Percentiles rank a stretch among this genome's conserved stretches.
Evolutionary conservation across 1,140 invertebrate species (phyloP).

Genomic region (Tetranychus cinnabarinus): DNA sequence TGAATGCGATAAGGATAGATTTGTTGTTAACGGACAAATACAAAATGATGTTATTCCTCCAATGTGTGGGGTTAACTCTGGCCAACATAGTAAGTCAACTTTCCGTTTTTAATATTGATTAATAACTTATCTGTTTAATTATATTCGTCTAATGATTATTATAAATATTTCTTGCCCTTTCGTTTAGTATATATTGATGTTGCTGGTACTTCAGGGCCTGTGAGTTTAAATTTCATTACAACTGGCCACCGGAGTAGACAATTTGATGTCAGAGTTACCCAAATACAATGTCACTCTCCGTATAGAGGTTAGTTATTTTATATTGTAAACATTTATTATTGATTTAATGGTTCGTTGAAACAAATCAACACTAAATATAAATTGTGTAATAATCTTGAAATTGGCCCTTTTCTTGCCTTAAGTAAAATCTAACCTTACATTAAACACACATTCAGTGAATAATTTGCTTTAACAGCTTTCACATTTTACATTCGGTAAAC

Average conservation of each 20-base stretch:
- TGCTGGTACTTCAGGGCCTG: constrained; percentile 3
- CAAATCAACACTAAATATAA: too few relatives aligned
- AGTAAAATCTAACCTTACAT: too few relatives aligned
- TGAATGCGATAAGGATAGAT: constrained; percentile 8
- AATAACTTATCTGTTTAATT: background rate
- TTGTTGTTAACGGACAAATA: constrained; percentile 25
- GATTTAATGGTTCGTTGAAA: background rate
- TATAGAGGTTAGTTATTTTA: constrained; percentile 28
- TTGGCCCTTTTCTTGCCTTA: too few relatives aligned
- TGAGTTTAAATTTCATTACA: constrained; percentile 22
- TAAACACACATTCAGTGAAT: too few relatives aligned
- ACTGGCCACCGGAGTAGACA: constrained; percentile 17
- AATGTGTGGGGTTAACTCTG: constrained; percentile 45
- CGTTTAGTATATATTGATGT: constrained; percentile 37
- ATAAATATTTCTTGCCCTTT: background rate
- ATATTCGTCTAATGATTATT: constrained; percentile 4
- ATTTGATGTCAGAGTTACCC: constrained; percentile 11
- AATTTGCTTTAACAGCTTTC: too few relatives aligned
- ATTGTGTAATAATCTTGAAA: too few relatives aligned
- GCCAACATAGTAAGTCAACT: constrained; percentile 40
- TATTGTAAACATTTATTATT: constrained; percentile 1
- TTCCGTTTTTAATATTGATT: background rate
- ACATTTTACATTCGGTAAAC: too few relatives aligned
- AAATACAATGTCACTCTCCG: constrained; percentile 9
- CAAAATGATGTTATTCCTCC: constrained; percentile 36